Percentiles rank a stretch among this genome's conserved stretches.
Evolutionary conservation across 2,888 invertebrate species (phyloP).

Genomic region (Oscheius sp.): DNA sequence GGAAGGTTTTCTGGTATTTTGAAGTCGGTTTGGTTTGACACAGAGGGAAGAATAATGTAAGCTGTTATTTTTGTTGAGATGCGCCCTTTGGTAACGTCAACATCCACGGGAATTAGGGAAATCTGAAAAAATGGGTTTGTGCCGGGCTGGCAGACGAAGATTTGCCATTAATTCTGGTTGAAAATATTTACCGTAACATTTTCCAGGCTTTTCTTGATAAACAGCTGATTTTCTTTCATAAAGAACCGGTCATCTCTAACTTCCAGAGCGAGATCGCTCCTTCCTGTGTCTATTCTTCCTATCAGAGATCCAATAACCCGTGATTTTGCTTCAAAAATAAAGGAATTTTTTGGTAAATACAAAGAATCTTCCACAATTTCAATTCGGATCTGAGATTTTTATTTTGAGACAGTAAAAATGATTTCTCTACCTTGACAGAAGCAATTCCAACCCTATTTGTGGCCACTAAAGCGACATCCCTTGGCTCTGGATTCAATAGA

Average conservation of each 20-base stretch:
- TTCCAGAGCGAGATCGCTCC: slow-evolving; percentile 38
- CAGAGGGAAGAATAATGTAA: neutral
- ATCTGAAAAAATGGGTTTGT: no score
- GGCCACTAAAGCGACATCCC: slow-evolving; percentile 1
- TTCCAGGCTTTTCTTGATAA: neutral
- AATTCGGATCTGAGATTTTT: neutral
- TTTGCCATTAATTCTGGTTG: no score
- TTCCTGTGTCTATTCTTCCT: slow-evolving; percentile 38
- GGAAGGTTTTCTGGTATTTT: slow-evolving; percentile 38
- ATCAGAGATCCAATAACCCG: slow-evolving; percentile 15
- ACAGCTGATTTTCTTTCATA: neutral
- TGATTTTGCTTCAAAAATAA: slow-evolving; percentile 3
- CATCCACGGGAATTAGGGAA: neutral
- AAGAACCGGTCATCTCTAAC: slow-evolving; percentile 18
- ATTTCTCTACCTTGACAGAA: slow-evolving; percentile 4
- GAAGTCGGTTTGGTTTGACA: neutral
- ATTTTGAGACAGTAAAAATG: no score
- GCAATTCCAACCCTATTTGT: slow-evolving; percentile 16
- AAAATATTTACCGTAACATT: slow-evolving; percentile 8
- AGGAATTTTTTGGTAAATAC: neutral
- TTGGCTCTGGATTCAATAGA: neutral
- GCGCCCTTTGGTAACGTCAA: slow-evolving; percentile 22
- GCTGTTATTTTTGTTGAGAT: slow-evolving; percentile 16
- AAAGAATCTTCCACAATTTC: slow-evolving; percentile 36
- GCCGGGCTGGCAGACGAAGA: no score